phyloP scores from a whole-genome alignment of 2,113 vertebrate species.

The Neogobius melanostomus region DNA sequence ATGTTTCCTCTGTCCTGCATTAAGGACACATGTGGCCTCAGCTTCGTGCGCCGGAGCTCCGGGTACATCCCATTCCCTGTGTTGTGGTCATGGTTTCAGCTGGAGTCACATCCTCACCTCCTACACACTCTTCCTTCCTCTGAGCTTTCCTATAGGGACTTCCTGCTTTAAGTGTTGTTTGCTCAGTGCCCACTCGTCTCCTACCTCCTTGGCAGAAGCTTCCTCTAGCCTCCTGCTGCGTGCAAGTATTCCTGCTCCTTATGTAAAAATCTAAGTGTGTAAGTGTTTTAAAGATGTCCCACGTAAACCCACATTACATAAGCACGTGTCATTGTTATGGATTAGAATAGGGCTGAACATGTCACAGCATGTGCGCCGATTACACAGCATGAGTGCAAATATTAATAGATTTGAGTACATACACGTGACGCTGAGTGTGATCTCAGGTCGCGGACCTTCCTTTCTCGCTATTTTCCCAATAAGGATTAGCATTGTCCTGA shows the following conservation, averaged over 20 bases:
- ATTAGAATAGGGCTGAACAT: background rate
- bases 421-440: no score
- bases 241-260: conserved; percentile 14
- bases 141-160: conserved; percentile 54
- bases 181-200: conserved; percentile 62
- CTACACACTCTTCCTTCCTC: conserved; percentile 56
- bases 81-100: conserved; percentile 60
- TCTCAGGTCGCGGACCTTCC: no score
- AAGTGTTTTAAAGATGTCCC: conserved; percentile 15
- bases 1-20: conserved; percentile 52
- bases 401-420: no score
- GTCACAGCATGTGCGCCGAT: background rate
- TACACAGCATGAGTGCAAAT: background rate
- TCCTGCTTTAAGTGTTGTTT: conserved; percentile 65
- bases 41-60: conserved; percentile 15
- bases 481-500: no score
- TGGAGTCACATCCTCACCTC: conserved; percentile 45
- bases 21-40: conserved; percentile 43
- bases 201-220: conserved; percentile 54
- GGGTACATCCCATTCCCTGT: conserved; percentile 20
- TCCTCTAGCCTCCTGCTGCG: conserved; percentile 61
- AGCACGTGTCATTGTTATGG: background rate
- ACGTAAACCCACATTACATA: background rate
- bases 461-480: no score
- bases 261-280: conserved; percentile 7